Conservation (phyloP, 2,113 vertebrate species). For the Haemorhous mexicanus region DNA sequence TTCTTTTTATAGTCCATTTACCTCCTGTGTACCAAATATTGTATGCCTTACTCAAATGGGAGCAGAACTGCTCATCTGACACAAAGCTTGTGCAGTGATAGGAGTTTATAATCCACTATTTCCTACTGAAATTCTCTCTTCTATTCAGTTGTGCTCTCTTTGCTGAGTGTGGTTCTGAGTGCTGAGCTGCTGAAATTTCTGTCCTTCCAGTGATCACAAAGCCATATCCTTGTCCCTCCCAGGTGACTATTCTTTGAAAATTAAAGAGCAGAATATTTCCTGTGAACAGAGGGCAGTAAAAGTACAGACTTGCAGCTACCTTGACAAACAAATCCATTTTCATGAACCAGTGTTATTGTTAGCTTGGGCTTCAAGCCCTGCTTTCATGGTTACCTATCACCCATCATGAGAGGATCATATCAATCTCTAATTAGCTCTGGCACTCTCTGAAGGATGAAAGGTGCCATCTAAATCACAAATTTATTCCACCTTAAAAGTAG, state of each 20-base stretch:
- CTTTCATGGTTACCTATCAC: neutral
- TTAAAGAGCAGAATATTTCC: neutral
- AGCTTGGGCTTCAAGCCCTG: neutral
- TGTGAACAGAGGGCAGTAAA: neutral
- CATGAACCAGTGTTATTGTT: neutral
- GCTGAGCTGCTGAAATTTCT: neutral
- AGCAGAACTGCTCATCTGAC: neutral
- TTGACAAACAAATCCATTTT: neutral
- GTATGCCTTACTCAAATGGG: neutral
- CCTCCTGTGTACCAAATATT: neutral
- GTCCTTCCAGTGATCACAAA: neutral
- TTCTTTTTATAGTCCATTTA: neutral
- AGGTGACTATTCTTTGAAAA: neutral
- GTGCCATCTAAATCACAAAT: neutral
- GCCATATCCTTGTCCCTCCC: neutral
- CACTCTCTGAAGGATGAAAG: neutral
- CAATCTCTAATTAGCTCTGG: conserved; percentile 6
- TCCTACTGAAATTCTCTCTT: neutral
- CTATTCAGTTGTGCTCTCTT: neutral
- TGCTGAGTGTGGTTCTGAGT: neutral
- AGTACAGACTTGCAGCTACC: neutral
- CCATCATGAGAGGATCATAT: neutral
- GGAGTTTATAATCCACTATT: neutral
- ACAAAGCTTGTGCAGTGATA: neutral
- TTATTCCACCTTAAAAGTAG: neutral